Base-by-base conservation (phyloP, 2,888 invertebrate genomes). In the Himalopsyche anomala region DNA sequence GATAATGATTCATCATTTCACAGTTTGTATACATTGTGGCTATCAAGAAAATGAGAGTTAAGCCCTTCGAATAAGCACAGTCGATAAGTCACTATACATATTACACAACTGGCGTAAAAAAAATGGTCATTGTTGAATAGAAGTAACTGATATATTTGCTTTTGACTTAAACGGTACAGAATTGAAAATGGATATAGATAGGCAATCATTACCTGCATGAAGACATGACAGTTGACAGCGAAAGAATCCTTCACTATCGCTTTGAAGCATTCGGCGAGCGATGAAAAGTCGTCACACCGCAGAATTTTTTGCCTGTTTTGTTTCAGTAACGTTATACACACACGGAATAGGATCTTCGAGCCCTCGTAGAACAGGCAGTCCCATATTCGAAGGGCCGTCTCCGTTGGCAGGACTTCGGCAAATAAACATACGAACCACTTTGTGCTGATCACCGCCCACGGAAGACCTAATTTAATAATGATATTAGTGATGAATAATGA, bases 401-500 rank as follows among this genome's bases (percentile, higher is more conserved):
- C 98, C 86, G 97, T 96, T 0, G 98, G 98, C 87, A 99, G 93
- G 84, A 98, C 98, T 93, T 99, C 98, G 83, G 97, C 97, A 92
- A 96, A 98, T 83, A 98, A 93, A 91, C 98, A 99, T 89, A 99
- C 96, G 91, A 99, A 98, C 98, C 98, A 99, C 92, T 98, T 99
- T 86, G 98, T 98, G 45, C 96, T 96, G 89, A 98, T 96, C 86
- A 98, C 96, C 84, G 97, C 96, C 96, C 98, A 98, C 17, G 97
- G 97, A 89, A 98, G 94, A 86, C 97, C 95, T 95, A 89, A 3
- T 89, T 19, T 19, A 19, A 62, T 15, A 51, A 51, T 51, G 15
- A 51, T 51, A 15, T 51, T 15, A 51, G 15, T 51, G 15, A 15
- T 4, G 15, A 4, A 51, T 3, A 8, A 15, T 51, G 51, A 12